A percentile compares a stretch with the other conserved stretches of the same genome.
These are phyloP conservation scores for Merodon equestris DNA, from an alignment of 2,888 invertebrate genomes.

Conservation along the genomic window DNA sequence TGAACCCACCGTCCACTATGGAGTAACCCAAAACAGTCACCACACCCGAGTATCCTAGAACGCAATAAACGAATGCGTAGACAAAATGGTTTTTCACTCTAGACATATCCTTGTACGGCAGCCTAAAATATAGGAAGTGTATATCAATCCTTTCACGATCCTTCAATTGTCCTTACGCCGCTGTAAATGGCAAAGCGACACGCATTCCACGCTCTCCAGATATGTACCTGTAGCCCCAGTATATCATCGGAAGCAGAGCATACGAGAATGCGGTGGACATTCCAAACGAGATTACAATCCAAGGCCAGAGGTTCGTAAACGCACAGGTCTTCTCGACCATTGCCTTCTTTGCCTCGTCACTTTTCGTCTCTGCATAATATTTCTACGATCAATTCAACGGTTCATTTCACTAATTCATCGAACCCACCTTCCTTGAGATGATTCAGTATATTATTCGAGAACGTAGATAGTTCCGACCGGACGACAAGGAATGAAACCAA, in stretches of 20 bases:
- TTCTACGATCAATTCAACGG: no score
- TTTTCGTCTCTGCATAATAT: no score
- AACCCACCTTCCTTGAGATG: background rate
- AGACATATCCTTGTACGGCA: constrained; percentile 53
- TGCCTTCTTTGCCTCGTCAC: background rate
- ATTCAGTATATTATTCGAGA: background rate
- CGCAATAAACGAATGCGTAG: constrained; percentile 24
- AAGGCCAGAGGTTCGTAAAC: constrained; percentile 11
- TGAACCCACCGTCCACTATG: constrained; percentile 42
- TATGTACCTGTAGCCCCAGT: constrained; percentile 17
- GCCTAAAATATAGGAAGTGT: constrained; percentile 1
- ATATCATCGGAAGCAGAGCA: constrained; percentile 20
- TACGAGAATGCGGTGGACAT: constrained; percentile 17
- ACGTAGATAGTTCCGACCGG: constrained; percentile 19
- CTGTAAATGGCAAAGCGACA: constrained; percentile 44
- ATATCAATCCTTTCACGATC: no score
- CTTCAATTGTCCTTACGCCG: constrained; percentile 33
- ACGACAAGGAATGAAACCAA: constrained; percentile 29
- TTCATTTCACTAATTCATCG: no score
- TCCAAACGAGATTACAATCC: constrained; percentile 15
- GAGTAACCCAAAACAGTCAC: constrained; percentile 48
- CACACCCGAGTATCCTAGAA: constrained; percentile 41
- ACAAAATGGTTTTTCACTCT: constrained; percentile 16
- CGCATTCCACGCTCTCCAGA: constrained; percentile 22
- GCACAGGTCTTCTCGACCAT: constrained; percentile 15